Evolutionary conservation across 1,140 invertebrate species (phyloP).

Genomic region (Stegodyphus dumicola): DNA sequence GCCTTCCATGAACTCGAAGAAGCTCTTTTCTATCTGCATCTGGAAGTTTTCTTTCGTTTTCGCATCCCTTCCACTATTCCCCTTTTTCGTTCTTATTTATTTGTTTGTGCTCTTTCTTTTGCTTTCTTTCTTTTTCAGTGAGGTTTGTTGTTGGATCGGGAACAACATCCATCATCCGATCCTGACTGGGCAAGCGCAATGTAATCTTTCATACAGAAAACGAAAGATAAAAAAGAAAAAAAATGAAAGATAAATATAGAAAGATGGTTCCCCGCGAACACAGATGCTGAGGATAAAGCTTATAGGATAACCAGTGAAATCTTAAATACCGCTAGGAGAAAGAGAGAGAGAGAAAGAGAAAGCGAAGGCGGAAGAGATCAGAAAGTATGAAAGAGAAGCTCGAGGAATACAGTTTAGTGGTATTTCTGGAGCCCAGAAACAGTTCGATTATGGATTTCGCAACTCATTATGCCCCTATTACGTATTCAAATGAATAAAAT

Average conservation of each 20-base stretch:
- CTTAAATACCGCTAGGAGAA: constrained; percentile 53
- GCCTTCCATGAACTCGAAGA: constrained; percentile 50
- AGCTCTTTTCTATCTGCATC: constrained; percentile 58
- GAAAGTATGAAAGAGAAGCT: constrained; percentile 16
- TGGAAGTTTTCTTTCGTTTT: constrained; percentile 57
- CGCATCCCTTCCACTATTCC: constrained; percentile 32
- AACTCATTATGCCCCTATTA: constrained; percentile 11
- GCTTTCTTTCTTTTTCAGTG: constrained; percentile 26
- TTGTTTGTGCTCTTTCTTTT: constrained; percentile 38
- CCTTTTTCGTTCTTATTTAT: constrained; percentile 40
- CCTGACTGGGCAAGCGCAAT: constrained; percentile 52
- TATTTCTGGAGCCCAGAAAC: constrained; percentile 13
- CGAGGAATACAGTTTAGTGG: background rate
- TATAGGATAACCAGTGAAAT: constrained; percentile 61
- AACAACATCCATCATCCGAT: constrained; percentile 47
- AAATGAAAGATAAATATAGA: constrained; percentile 58
- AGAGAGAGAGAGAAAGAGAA: constrained; percentile 3
- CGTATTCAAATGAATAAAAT: too few relatives aligned
- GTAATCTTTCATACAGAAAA: constrained; percentile 59
- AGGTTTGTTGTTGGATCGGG: constrained; percentile 49
- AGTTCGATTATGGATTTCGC: constrained; percentile 20
- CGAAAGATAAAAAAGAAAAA: constrained; percentile 25
- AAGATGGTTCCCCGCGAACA: constrained; percentile 59
- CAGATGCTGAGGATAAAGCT: constrained; percentile 57
- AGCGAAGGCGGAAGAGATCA: constrained; percentile 4